Percentiles rank a stretch among this genome's conserved stretches.
Conservation (phyloP, 2,888 invertebrate genomes). For the Leptopilina drosophilae region DNA sequence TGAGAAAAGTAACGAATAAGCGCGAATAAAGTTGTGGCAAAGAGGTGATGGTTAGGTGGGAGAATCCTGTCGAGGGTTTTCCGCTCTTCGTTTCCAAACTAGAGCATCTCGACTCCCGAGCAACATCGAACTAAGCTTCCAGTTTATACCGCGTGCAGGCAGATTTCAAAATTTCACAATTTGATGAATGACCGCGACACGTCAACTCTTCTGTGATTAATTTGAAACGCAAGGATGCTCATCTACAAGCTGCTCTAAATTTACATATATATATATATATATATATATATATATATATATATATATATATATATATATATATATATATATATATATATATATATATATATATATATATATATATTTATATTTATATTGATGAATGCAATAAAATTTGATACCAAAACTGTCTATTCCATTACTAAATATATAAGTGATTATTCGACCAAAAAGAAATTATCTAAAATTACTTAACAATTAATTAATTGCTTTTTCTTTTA, state of each 20-base stretch:
- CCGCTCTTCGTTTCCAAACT: conserved; percentile 34
- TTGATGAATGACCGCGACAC: conserved; percentile 67
- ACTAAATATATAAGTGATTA: no score
- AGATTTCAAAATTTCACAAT: conserved; percentile 64
- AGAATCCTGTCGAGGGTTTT: conserved; percentile 28
- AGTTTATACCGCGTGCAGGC: conserved; percentile 64
- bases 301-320: background rate
- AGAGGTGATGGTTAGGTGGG: conserved; percentile 31
- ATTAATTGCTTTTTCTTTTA: no score
- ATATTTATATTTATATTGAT: no score
- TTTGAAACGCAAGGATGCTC: conserved; percentile 65
- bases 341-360: background rate
- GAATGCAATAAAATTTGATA: no score
- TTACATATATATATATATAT: background rate
- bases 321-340: background rate
- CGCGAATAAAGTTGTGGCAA: conserved; percentile 32
- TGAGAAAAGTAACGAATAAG: conserved; percentile 22
- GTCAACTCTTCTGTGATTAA: conserved; percentile 63
- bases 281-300: background rate
- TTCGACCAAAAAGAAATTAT: no score
- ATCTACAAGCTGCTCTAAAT: conserved; percentile 5
- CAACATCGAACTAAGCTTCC: conserved; percentile 52
- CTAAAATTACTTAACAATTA: no score
- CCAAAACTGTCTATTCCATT: no score
- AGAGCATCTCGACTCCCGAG: conserved; percentile 36